phyloP scores from a whole-genome alignment of 2,797 vertebrate genomes.

The Anguilla pacifica region DNA sequence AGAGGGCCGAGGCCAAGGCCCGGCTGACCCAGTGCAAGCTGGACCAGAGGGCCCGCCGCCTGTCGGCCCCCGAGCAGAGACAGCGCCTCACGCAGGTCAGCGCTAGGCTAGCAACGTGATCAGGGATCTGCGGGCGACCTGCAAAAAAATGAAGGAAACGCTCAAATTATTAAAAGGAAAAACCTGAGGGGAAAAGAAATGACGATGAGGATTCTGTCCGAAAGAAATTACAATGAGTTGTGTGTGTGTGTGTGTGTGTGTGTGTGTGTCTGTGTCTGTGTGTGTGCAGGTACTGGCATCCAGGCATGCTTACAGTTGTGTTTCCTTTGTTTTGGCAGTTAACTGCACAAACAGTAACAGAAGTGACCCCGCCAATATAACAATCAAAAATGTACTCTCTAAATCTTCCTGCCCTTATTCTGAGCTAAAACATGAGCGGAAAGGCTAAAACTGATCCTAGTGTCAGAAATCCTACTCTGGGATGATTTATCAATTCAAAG shows the following conservation, averaged over 20 bases:
- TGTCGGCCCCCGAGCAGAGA: conserved; percentile 54
- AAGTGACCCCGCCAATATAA: neutral
- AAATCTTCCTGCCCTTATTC: neutral
- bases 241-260: too few relatives aligned
- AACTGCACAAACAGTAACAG: neutral
- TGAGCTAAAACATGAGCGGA: neutral
- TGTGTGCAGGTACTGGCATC: neutral
- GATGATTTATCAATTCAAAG: too few relatives aligned
- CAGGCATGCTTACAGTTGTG: neutral
- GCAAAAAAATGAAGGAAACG: neutral
- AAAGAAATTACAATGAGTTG: too few relatives aligned
- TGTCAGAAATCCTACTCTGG: too few relatives aligned
- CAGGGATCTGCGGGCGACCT: neutral
- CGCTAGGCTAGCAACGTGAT: neutral
- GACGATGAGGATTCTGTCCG: too few relatives aligned
- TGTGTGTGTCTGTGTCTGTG: too few relatives aligned
- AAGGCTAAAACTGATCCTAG: neutral
- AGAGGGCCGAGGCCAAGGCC: conserved; percentile 56
- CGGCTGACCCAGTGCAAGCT: conserved; percentile 58
- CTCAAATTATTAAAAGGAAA: neutral
- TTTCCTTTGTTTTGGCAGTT: neutral
- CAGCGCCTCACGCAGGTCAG: conserved; percentile 64
- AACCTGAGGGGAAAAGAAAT: too few relatives aligned
- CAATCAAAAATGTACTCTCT: neutral
- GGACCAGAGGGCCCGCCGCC: conserved; percentile 59